phyloP scores from a whole-genome alignment of 2,888 invertebrate species.

The Apodemia zela region DNA sequence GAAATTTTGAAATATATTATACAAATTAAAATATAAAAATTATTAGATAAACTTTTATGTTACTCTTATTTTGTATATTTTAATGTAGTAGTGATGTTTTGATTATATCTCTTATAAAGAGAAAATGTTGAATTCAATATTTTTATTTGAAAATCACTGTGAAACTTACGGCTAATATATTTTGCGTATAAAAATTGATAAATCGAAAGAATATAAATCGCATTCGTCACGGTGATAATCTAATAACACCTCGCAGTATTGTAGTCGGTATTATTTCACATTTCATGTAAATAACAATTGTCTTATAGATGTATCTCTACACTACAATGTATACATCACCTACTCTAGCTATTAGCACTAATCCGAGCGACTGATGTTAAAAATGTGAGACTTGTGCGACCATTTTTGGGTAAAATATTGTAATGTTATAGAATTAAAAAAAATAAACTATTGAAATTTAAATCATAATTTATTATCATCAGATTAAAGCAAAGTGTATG shows the following conservation, averaged over 20 bases:
- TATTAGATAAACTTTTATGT: not conserved
- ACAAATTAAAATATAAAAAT: conserved; percentile 1
- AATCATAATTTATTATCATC: too few species aligned
- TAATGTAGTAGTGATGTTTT: conserved; percentile 15
- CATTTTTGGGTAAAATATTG: too few species aligned
- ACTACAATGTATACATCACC: conserved; percentile 24
- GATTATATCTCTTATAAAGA: conserved; percentile 14
- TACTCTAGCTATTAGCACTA: conserved; percentile 31
- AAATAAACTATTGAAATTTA: too few species aligned
- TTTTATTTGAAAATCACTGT: conserved; percentile 7
- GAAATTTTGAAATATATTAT: not conserved
- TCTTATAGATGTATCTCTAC: conserved; percentile 27
- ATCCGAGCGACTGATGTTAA: conserved; percentile 21
- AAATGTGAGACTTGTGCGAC: conserved; percentile 20
- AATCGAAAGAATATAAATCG: conserved; percentile 12
- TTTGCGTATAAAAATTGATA: conserved; percentile 12
- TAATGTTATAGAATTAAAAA: too few species aligned
- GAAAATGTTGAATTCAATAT: conserved; percentile 7
- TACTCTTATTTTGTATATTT: conserved; percentile 8
- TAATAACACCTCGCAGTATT: not conserved
- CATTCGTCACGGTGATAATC: conserved; percentile 1
- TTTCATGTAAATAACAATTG: conserved; percentile 9
- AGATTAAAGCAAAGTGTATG: too few species aligned
- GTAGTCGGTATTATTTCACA: conserved; percentile 2
- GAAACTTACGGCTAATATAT: conserved; percentile 11